These are phyloP conservation scores for Heliocidaris erythrogramma DNA, from an alignment of 35 echinoderm and acorn worm genomes.

Conservation along the genomic window DNA sequence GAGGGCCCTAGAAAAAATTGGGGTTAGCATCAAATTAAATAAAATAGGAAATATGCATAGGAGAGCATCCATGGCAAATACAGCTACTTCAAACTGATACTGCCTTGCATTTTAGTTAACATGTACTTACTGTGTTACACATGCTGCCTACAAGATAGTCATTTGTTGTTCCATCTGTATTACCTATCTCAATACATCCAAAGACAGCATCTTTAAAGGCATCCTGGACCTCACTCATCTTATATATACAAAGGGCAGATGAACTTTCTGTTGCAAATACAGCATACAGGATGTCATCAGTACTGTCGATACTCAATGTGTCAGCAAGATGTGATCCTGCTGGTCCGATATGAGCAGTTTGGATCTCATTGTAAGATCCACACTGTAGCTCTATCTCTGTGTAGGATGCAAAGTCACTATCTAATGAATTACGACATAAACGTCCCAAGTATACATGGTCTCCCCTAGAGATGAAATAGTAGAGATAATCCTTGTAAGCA, in stretches of 20 bases:
- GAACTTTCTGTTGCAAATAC: neutral
- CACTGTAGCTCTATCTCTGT: slow-evolving; percentile 58
- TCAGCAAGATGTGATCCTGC: slow-evolving; percentile 50
- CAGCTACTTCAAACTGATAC: too few relatives aligned
- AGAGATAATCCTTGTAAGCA: slow-evolving; percentile 13
- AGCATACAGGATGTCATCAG: slow-evolving; percentile 35
- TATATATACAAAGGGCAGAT: slow-evolving; percentile 56
- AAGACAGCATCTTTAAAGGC: slow-evolving; percentile 23
- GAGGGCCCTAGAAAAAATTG: too few relatives aligned
- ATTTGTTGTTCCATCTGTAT: neutral
- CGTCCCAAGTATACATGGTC: neutral
- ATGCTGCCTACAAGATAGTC: neutral
- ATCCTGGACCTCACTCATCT: slow-evolving; percentile 43
- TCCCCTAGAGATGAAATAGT: slow-evolving; percentile 39
- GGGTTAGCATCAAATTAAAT: too few relatives aligned
- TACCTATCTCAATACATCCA: slow-evolving; percentile 13
- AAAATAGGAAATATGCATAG: too few relatives aligned
- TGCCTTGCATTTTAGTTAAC: neutral
- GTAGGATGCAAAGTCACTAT: slow-evolving; percentile 8
- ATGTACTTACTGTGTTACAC: neutral
- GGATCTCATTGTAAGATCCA: slow-evolving; percentile 6
- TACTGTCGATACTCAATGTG: neutral
- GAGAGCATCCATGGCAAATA: too few relatives aligned
- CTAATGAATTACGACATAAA: slow-evolving; percentile 1
- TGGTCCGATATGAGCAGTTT: slow-evolving; percentile 56